Evolutionary conservation across 1,140 invertebrate genomes (phyloP).

Genomic region (Cherax quadricarinatus): DNA sequence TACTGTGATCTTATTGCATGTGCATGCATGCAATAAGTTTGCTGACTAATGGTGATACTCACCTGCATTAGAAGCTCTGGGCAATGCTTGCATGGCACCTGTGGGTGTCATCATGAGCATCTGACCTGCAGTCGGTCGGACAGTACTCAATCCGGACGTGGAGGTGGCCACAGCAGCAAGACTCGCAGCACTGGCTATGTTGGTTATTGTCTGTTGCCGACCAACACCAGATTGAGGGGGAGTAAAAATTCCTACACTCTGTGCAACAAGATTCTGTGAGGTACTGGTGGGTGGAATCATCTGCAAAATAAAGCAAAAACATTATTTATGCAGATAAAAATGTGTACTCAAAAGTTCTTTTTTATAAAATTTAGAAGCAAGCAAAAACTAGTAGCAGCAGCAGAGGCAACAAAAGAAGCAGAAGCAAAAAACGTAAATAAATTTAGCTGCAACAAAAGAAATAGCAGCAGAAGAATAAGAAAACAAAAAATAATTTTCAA

Average conservation of each 20-base stretch:
- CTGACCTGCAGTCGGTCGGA: conserved; percentile 33
- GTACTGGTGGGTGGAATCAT: neutral
- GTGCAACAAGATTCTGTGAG: neutral
- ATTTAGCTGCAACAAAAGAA: no score
- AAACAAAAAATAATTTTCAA: no score
- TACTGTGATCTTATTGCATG: no score
- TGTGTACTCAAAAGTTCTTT: no score
- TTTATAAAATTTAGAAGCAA: no score
- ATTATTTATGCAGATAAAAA: no score
- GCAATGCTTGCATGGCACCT: conserved; percentile 42
- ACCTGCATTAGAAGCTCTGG: neutral
- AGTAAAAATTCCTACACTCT: neutral
- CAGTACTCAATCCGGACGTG: neutral
- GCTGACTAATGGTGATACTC: no score
- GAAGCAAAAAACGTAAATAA: no score
- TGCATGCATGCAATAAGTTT: no score
- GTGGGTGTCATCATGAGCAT: conserved; percentile 58
- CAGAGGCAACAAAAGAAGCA: no score
- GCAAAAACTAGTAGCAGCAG: no score
- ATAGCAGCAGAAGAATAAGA: no score
- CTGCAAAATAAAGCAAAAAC: neutral
- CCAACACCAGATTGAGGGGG: conserved; percentile 5
- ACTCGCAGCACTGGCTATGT: neutral
- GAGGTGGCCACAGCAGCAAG: neutral
- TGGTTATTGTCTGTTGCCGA: neutral